These are phyloP conservation scores for Troglohyphantes excavatus DNA, from an alignment of 2,888 invertebrate species.

Conservation along the genomic window DNA sequence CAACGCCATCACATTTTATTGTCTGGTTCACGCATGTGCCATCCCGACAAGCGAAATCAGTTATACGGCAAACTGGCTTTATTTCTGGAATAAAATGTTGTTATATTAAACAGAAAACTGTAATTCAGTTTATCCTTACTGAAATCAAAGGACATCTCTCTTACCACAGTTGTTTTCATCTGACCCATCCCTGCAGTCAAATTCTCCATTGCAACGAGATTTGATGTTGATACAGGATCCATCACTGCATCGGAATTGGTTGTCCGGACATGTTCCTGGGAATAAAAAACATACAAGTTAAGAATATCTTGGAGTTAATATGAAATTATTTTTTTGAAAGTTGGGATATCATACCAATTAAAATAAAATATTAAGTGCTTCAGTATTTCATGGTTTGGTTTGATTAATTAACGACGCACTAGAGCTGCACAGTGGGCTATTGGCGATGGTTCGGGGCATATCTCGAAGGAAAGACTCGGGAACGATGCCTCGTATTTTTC, in stretches of 20 bases:
- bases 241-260: constrained; percentile 82
- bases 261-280: constrained; percentile 85
- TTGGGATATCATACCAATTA: too few species aligned
- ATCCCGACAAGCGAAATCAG: constrained; percentile 87
- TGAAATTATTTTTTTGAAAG: too few species aligned
- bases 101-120: not conserved
- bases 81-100: constrained; percentile 37
- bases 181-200: constrained; percentile 86
- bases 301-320: too few species aligned
- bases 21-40: constrained; percentile 85
- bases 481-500: too few species aligned
- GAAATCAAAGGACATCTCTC: constrained; percentile 68
- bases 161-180: constrained; percentile 86
- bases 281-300: not conserved
- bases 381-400: too few species aligned
- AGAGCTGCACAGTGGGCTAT: too few species aligned
- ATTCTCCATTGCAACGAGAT: constrained; percentile 82
- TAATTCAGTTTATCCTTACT: not conserved
- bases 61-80: constrained; percentile 68
- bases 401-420: too few species aligned
- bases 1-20: constrained; percentile 83
- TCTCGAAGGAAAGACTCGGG: too few species aligned
- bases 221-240: constrained; percentile 81
- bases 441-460: too few species aligned
- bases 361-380: too few species aligned